Evolutionary conservation across 2,888 invertebrate genomes (phyloP).

Genomic region (Dyspetes luteomarginatus): DNA sequence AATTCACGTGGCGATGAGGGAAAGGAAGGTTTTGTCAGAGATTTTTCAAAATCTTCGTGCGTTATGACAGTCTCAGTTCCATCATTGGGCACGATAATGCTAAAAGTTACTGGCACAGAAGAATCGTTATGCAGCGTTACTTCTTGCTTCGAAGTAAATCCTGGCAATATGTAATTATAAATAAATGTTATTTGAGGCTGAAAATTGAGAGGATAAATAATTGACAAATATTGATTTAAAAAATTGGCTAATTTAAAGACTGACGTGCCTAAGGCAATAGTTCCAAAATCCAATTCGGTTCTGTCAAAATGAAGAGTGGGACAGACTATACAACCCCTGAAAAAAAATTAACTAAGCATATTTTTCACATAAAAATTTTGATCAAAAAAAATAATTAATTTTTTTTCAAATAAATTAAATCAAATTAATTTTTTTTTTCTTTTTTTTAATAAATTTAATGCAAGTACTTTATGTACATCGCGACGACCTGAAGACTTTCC

Average conservation of each 20-base stretch:
- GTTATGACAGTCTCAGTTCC: constrained; percentile 85
- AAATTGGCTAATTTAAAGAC: neutral
- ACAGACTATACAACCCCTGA: constrained; percentile 86
- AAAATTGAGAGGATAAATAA: constrained; percentile 44
- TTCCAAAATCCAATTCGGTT: constrained; percentile 85
- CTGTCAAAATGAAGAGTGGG: constrained; percentile 86
- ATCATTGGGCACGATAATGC: constrained; percentile 84
- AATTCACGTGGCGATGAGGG: constrained; percentile 86
- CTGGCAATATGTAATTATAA: too few relatives aligned
- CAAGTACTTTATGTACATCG: constrained; percentile 86
- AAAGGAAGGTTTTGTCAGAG: constrained; percentile 82
- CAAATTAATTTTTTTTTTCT: neutral
- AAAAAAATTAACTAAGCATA: neutral
- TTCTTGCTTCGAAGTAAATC: constrained; percentile 84
- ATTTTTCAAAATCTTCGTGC: constrained; percentile 83
- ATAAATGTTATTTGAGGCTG: constrained; percentile 42
- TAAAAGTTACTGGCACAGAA: constrained; percentile 85
- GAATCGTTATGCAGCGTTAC: constrained; percentile 85
- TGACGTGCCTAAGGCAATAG: constrained; percentile 85
- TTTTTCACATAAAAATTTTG: neutral
- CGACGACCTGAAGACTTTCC: constrained; percentile 86
- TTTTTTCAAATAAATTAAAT: neutral
- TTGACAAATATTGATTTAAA: too few relatives aligned
- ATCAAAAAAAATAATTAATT: constrained; percentile 2
- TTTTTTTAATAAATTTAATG: too few relatives aligned